phyloP scores from a whole-genome alignment of 92 coral and sea anemone genomes.

The Diadumene lineata region DNA sequence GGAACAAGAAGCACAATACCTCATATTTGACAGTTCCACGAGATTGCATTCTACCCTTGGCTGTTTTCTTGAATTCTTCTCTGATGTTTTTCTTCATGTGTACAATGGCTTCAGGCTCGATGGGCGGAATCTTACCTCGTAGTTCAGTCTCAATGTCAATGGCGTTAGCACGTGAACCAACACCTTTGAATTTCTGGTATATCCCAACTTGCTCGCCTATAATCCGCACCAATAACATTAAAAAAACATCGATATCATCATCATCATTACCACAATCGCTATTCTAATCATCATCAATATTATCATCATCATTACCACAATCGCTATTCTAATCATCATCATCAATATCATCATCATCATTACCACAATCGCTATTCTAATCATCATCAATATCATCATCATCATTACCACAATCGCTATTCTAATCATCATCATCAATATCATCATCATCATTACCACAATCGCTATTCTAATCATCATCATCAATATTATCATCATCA shows the following conservation, averaged over 20 bases:
- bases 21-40: slow-evolving; percentile 56
- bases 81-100: slow-evolving; percentile 40
- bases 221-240: background rate
- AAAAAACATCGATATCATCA: background rate
- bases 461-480: too few relatives aligned
- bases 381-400: too few relatives aligned
- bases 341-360: too few relatives aligned
- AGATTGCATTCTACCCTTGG: slow-evolving; percentile 67
- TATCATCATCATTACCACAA: too few relatives aligned
- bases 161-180: slow-evolving; percentile 29
- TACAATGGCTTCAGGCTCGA: slow-evolving; percentile 46
- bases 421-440: too few relatives aligned
- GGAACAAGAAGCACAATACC: too few relatives aligned
- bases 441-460: too few relatives aligned
- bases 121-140: slow-evolving; percentile 55
- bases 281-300: too few relatives aligned
- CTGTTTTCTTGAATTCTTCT: slow-evolving; percentile 52
- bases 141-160: slow-evolving; percentile 45
- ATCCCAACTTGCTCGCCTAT: slow-evolving; percentile 63
- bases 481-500: too few relatives aligned
- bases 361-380: too few relatives aligned
- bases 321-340: too few relatives aligned
- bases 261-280: background rate
- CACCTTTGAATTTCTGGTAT: slow-evolving; percentile 54
- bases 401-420: too few relatives aligned